These are phyloP conservation scores for Trachythela sp. DNA, from an alignment of 64 coral and sea anemone species.

Conservation along the genomic window DNA sequence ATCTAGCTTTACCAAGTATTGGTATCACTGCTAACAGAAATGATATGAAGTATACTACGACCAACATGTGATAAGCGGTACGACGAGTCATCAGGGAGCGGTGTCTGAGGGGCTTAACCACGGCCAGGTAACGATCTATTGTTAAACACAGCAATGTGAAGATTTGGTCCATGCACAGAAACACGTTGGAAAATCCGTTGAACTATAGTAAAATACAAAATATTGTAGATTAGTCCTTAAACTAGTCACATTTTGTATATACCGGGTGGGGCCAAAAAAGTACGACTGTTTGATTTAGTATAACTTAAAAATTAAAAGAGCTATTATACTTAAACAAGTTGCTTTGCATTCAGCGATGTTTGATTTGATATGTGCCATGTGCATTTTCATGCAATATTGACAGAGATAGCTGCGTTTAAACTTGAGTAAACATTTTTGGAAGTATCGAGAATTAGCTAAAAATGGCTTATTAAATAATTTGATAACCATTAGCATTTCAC, in stretches of 20 bases:
- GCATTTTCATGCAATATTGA: too few relatives aligned
- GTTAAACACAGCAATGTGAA: slow-evolving; percentile 81
- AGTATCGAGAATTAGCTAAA: too few relatives aligned
- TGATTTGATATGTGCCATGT: too few relatives aligned
- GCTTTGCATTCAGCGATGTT: too few relatives aligned
- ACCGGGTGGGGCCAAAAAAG: too few relatives aligned
- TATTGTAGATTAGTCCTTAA: neutral
- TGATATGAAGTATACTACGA: slow-evolving; percentile 45
- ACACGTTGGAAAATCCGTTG: slow-evolving; percentile 72
- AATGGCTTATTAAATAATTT: too few relatives aligned
- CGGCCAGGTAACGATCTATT: slow-evolving; percentile 78
- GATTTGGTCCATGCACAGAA: slow-evolving; percentile 62
- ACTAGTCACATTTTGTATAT: neutral
- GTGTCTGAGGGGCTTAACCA: slow-evolving; percentile 80
- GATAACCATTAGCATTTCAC: too few relatives aligned
- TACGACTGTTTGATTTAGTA: too few relatives aligned
- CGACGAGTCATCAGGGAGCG: slow-evolving; percentile 50
- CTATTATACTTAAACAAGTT: too few relatives aligned
- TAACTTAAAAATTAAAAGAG: too few relatives aligned
- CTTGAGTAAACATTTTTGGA: too few relatives aligned
- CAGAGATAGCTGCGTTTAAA: too few relatives aligned
- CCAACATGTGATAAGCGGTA: slow-evolving; percentile 51
- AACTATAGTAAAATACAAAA: slow-evolving; percentile 51
- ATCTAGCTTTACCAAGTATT: slow-evolving; percentile 55
- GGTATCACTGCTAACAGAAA: slow-evolving; percentile 57